Percentiles rank a stretch among this genome's conserved stretches.
Conservation (phyloP, 2,113 vertebrate genomes). For the Poeciliopsis prolifica region DNA sequence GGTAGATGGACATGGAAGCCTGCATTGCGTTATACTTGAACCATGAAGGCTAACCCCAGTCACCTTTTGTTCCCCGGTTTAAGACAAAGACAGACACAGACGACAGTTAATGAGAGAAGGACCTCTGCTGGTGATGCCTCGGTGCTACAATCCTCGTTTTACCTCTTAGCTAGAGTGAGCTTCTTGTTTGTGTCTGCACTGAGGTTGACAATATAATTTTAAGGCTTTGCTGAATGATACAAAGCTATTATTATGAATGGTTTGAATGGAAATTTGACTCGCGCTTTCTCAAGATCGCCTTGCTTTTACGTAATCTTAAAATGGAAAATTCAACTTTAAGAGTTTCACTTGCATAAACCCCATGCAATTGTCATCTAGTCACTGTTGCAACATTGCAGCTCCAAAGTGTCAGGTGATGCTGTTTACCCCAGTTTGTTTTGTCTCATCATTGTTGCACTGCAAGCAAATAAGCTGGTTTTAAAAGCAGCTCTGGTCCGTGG, state of each 20-base stretch:
- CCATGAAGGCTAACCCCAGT: conserved; percentile 25
- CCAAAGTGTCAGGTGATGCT: conserved; percentile 25
- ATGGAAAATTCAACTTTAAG: conserved; percentile 6
- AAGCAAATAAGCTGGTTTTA: conserved; percentile 71
- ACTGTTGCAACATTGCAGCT: conserved; percentile 13
- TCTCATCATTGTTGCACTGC: conserved; percentile 53
- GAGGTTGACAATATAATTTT: background rate
- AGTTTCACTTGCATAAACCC: conserved; percentile 33
- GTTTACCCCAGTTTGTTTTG: conserved; percentile 41
- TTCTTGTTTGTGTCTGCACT: conserved; percentile 11
- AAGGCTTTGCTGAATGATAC: background rate
- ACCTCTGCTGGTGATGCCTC: conserved; percentile 75
- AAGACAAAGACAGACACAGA: conserved; percentile 3
- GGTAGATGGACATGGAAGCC: background rate
- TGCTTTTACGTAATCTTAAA: background rate
- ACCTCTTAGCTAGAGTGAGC: background rate
- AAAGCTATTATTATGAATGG: background rate
- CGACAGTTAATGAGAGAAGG: conserved; percentile 71
- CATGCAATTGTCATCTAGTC: conserved; percentile 16
- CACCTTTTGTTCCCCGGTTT: conserved; percentile 26
- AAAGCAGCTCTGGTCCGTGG: conserved; percentile 72
- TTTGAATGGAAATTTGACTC: background rate
- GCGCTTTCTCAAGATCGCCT: background rate
- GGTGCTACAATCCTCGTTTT: conserved; percentile 47
- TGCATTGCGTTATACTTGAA: conserved; percentile 5